Percentiles rank a stretch among this genome's conserved stretches.
phyloP scores from a whole-genome alignment of 92 coral and sea anemone species.

The Paramuricea clavata region DNA sequence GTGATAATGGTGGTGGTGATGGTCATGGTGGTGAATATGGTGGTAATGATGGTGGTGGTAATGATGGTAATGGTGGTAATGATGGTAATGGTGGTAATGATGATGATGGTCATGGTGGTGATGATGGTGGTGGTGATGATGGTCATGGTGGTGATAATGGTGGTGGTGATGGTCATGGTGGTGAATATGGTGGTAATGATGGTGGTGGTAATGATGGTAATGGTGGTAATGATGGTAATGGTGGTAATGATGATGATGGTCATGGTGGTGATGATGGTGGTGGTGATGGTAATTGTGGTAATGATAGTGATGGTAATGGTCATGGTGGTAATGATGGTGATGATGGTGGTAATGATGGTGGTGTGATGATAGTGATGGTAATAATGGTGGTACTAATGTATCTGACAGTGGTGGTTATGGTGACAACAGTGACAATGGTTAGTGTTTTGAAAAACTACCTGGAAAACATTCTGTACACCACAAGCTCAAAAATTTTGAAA shows the following conservation, averaged over 20 bases:
- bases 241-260: neutral
- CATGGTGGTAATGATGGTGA: neutral
- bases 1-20: too few relatives aligned
- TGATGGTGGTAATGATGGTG: neutral
- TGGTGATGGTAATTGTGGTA: neutral
- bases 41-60: too few relatives aligned
- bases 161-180: too few relatives aligned
- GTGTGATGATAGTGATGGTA: neutral
- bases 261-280: neutral
- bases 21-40: too few relatives aligned
- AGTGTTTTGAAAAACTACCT: neutral
- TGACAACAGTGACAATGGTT: neutral
- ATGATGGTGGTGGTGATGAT: too few relatives aligned
- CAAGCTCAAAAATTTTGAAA: constrained; percentile 17
- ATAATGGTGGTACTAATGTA: neutral
- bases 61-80: too few relatives aligned
- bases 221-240: neutral
- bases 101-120: too few relatives aligned
- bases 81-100: neutral
- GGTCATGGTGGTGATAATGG: too few relatives aligned
- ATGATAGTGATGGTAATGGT: neutral
- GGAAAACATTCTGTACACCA: neutral
- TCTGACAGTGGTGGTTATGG: neutral
- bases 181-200: too few relatives aligned
- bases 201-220: neutral